Percentiles rank a stretch among this genome's conserved stretches.
These are phyloP conservation scores for Philypnodon macrostomus DNA, from an alignment of 2,797 vertebrate species.

Conservation along the genomic window DNA sequence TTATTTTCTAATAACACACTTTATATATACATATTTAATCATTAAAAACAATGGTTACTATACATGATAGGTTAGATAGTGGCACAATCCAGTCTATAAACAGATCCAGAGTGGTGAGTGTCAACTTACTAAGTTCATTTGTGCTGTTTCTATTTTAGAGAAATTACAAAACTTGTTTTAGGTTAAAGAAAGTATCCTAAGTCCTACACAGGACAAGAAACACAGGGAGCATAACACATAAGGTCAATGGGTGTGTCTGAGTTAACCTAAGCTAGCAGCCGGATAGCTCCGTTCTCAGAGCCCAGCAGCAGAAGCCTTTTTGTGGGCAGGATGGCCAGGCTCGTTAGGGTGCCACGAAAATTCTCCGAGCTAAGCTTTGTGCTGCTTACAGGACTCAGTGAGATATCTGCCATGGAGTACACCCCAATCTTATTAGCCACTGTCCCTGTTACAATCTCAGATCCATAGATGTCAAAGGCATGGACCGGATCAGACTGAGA, in stretches of 20 bases:
- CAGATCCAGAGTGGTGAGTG: conserved; percentile 38
- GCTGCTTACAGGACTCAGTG: conserved; percentile 81
- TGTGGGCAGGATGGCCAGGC: conserved; percentile 90
- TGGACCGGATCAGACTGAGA: conserved; percentile 92
- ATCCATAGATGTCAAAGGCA: conserved; percentile 90
- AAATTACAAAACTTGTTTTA: not conserved
- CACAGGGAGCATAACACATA: conserved; percentile 31
- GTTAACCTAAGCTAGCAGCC: conserved; percentile 83
- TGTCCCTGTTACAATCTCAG: conserved; percentile 90
- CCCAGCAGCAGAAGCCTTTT: conserved; percentile 95
- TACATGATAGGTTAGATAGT: conserved; percentile 40
- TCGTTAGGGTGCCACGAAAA: conserved; percentile 95
- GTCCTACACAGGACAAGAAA: conserved; percentile 26
- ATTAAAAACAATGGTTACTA: conserved; percentile 24
- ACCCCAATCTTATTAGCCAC: conserved; percentile 96
- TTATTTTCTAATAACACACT: conserved; percentile 40
- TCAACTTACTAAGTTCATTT: conserved; percentile 41
- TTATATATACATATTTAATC: conserved; percentile 38
- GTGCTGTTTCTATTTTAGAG: conserved; percentile 38
- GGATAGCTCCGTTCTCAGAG: conserved; percentile 91
- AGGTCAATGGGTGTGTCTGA: conserved; percentile 23
- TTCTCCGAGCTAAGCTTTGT: conserved; percentile 97
- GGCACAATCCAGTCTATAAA: conserved; percentile 35
- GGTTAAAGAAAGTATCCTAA: conserved; percentile 27
- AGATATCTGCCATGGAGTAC: conserved; percentile 90